phyloP scores from a whole-genome alignment of 2,888 invertebrate species.

The Aleiodes leptofemur region DNA sequence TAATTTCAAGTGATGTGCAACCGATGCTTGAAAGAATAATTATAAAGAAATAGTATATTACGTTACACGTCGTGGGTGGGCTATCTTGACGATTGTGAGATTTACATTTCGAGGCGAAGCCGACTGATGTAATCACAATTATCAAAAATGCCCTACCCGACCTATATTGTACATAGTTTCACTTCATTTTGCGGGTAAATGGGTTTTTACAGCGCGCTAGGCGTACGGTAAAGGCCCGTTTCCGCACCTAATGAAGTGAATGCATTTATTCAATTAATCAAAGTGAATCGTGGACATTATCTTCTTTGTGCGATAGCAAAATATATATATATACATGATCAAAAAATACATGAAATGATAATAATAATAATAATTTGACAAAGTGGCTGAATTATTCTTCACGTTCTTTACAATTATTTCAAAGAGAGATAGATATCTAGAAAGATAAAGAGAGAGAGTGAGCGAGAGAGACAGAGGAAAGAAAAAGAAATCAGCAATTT shows the following conservation, averaged over 20 bases:
- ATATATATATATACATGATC: constrained; percentile 37
- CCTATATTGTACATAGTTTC: no score
- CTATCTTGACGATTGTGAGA: no score
- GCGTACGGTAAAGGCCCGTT: no score
- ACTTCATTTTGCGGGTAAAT: no score
- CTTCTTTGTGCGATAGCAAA: constrained; percentile 41
- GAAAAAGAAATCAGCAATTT: not conserved
- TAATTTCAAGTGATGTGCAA: constrained; percentile 24
- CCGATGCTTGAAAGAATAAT: constrained; percentile 21
- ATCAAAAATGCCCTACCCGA: no score
- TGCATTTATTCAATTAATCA: constrained; percentile 1
- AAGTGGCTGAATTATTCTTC: constrained; percentile 28
- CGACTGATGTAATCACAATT: no score
- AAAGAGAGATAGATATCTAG: constrained; percentile 28
- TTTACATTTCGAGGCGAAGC: no score
- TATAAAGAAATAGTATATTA: not conserved
- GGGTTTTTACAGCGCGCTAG: no score
- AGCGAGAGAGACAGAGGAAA: constrained; percentile 27
- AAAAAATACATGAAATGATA: constrained; percentile 33
- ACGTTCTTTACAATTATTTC: constrained; percentile 19
- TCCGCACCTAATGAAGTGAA: not conserved
- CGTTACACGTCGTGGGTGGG: no score
- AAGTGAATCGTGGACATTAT: constrained; percentile 32
- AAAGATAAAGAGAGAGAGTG: constrained; percentile 36
- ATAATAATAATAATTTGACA: constrained; percentile 38